Evolutionary conservation across 2,113 vertebrate species (phyloP).

Genomic region (Stegastes partitus): DNA sequence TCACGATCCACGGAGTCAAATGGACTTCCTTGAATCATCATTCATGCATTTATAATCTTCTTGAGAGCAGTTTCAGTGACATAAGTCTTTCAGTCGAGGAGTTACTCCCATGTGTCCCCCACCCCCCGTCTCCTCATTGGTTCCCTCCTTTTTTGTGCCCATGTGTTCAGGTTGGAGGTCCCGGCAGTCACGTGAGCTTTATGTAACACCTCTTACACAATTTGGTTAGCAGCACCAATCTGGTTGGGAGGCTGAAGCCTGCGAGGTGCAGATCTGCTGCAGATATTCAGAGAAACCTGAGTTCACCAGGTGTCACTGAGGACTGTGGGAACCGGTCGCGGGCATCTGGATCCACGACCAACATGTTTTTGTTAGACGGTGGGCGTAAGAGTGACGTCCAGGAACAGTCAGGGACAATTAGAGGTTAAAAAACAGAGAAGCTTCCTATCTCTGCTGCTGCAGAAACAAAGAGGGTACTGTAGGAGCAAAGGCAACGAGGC

Average conservation of each 20-base stretch:
- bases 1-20: no score
- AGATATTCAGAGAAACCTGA: slow-evolving; percentile 44
- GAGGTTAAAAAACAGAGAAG: slow-evolving; percentile 44
- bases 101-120: not conserved
- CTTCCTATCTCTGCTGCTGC: slow-evolving; percentile 18
- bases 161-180: slow-evolving; percentile 14
- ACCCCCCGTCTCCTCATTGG: slow-evolving; percentile 10
- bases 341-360: slow-evolving; percentile 42
- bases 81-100: not conserved
- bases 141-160: not conserved
- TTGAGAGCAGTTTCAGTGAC: no score
- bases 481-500: not conserved
- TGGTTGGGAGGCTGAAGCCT: slow-evolving; percentile 15
- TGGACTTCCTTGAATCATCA: no score
- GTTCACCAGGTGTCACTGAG: slow-evolving; percentile 25
- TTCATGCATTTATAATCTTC: no score
- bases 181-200: slow-evolving; percentile 31
- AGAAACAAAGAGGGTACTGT: slow-evolving; percentile 31
- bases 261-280: slow-evolving; percentile 26
- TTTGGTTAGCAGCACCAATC: slow-evolving; percentile 1
- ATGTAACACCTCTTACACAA: slow-evolving; percentile 68
- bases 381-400: slow-evolving; percentile 37
- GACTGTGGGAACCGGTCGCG: slow-evolving; percentile 55
- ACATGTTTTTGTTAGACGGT: slow-evolving; percentile 43
- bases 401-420: slow-evolving; percentile 27